Evolutionary conservation across 2,113 vertebrate species (phyloP).

Genomic region (Centropus unirufus): DNA sequence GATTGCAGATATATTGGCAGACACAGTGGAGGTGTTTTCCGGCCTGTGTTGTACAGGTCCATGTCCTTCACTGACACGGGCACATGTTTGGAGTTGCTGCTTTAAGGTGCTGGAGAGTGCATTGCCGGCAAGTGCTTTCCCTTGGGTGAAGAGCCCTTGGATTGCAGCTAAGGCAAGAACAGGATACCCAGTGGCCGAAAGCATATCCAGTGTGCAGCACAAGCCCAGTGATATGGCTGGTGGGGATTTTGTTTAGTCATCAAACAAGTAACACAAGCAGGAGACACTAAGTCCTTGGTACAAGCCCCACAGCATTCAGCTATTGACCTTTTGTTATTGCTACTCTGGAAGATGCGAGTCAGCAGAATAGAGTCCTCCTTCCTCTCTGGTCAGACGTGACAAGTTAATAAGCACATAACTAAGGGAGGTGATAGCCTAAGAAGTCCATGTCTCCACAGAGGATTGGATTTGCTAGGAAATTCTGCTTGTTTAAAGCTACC

Average conservation of each 20-base stretch:
- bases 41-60: not conserved
- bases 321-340: not conserved
- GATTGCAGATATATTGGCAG: not conserved
- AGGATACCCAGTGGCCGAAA: not conserved
- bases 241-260: not conserved
- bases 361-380: not conserved
- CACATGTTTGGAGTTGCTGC: not conserved
- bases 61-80: accelerated
- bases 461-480: not conserved
- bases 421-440: not conserved
- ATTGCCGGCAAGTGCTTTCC: not conserved
- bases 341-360: not conserved
- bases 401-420: not conserved
- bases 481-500: not conserved
- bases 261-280: not conserved
- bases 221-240: not conserved
- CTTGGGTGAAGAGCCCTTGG: not conserved
- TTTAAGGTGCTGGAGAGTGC: not conserved
- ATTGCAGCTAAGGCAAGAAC: not conserved
- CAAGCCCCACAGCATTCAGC: not conserved
- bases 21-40: not conserved
- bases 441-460: not conserved
- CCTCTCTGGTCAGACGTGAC: not conserved
- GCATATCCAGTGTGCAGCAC: not conserved
- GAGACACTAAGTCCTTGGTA: not conserved